Evolutionary conservation across 1,140 invertebrate species (phyloP), one percentile per base, ranked within the genome.

Genomic region (Ceratina calcarata): DNA sequence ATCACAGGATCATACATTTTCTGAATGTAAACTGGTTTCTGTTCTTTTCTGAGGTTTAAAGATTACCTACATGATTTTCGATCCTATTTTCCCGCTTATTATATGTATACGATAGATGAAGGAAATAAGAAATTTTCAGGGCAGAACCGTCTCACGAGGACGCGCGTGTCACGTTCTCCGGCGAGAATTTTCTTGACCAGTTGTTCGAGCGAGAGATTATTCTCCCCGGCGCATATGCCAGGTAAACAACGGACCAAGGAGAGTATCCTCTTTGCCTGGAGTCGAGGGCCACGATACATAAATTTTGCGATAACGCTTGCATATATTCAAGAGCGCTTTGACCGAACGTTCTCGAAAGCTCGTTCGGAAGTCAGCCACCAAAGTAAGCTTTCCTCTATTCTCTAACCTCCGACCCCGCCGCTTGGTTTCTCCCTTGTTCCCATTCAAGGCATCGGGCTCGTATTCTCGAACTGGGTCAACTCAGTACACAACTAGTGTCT

Each of bases 251-350:
- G 64, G 20, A 0, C 66, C 45, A 20, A 20, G 18, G 18, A 60
- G 20, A 60, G 20, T 53, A 69, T 69, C 69, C 18, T 66, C 66
- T 60, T 69, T 13, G 55, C 27, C 22, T 22, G 8, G 69, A 37
- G n/a, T 20, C 24, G 53, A 13, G 22, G 55, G 53, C 37, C 22
- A 51, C 24, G 66, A 77, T 69, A 77, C 74, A 61, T 77, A 68
- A 76, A 76, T 77, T 70, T 77, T 15, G 55, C 22, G 37, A 51
- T 55, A 77, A 66, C 55, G 58, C 74, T 77, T 61, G 57, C 66
- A 69, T 61, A 69, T 51, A 77, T 77, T 77, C 66, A 58, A 79
- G 70, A 74, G 53, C 53, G 77, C 53, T 79, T 79, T 32, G 61
- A 79, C 18, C 51, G 6, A 32, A 15, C 22, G 18, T 32, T 70